These are phyloP conservation scores for Eutolmus rufibarbis DNA, from an alignment of 2,888 invertebrate genomes.

Conservation along the genomic window DNA sequence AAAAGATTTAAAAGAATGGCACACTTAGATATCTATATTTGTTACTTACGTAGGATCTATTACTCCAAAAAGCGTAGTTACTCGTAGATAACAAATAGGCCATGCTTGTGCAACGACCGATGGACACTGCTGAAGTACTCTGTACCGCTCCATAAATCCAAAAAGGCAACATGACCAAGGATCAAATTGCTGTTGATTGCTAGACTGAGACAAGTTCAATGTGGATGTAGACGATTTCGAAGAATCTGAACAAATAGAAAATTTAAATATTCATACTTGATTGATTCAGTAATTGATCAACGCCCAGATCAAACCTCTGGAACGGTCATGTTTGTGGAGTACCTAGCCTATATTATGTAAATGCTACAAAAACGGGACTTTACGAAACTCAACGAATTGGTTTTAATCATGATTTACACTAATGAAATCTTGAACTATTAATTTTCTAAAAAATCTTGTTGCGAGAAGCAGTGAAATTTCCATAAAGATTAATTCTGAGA, in stretches of 20 bases:
- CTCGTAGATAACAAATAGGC: conserved; percentile 91
- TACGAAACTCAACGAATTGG: too few species aligned
- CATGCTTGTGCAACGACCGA: conserved; percentile 90
- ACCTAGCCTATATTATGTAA: too few species aligned
- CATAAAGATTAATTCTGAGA: too few species aligned
- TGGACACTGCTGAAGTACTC: conserved; percentile 83
- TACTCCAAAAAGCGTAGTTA: conserved; percentile 89
- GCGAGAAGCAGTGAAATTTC: too few species aligned
- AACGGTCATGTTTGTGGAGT: too few species aligned
- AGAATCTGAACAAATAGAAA: conserved; percentile 53
- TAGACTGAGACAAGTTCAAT: conserved; percentile 59
- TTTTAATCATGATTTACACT: too few species aligned
- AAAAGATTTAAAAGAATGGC: background rate
- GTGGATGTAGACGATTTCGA: conserved; percentile 61
- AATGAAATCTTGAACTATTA: too few species aligned
- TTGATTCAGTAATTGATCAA: background rate
- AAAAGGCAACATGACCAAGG: conserved; percentile 92
- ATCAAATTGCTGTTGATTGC: conserved; percentile 68
- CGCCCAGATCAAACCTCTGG: too few species aligned
- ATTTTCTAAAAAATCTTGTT: too few species aligned
- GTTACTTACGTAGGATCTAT: conserved; percentile 89
- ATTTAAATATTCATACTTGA: background rate
- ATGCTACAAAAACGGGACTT: too few species aligned
- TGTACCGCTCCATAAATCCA: conserved; percentile 85
- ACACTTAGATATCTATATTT: background rate